A percentile compares a stretch with the other conserved stretches of the same genome.
phyloP scores from a whole-genome alignment of 1,140 invertebrate genomes.

The Wasmannia auropunctata region DNA sequence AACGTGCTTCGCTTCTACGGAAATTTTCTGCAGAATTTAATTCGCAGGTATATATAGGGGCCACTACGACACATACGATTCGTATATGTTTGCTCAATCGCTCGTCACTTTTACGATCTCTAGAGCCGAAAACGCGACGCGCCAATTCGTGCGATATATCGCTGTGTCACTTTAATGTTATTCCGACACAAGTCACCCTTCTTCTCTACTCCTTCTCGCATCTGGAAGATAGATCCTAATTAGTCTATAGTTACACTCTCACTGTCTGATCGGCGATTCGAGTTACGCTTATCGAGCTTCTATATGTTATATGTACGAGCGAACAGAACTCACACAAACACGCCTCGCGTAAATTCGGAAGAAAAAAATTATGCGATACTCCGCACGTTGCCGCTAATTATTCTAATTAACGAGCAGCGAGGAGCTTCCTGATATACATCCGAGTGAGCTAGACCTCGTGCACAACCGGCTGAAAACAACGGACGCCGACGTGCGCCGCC shows the following conservation, averaged over 20 bases:
- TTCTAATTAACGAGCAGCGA: not conserved
- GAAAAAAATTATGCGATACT: not conserved
- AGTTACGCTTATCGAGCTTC: not conserved
- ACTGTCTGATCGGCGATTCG: not conserved
- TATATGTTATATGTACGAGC: too few species aligned
- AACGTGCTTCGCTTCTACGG: not conserved
- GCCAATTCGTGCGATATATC: not conserved
- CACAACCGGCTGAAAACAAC: not conserved
- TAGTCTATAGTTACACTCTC: too few species aligned
- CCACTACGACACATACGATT: not conserved
- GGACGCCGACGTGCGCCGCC: not conserved
- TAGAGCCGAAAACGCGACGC: not conserved
- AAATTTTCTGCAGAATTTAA: slow-evolving; percentile 41
- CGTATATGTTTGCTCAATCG: not conserved
- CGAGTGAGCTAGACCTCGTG: not conserved
- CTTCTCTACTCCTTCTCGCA: not conserved
- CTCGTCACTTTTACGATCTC: not conserved
- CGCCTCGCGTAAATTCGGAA: not conserved
- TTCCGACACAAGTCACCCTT: not conserved
- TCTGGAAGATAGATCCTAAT: too few species aligned
- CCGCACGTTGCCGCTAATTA: not conserved
- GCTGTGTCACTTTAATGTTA: not conserved
- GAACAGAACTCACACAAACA: not conserved
- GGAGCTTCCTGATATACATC: not conserved
- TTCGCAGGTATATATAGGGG: not conserved